Evolutionary conservation across 2,888 invertebrate species (phyloP), one percentile per base, ranked within the genome.

Genomic region (Crepidodera aurea): DNA sequence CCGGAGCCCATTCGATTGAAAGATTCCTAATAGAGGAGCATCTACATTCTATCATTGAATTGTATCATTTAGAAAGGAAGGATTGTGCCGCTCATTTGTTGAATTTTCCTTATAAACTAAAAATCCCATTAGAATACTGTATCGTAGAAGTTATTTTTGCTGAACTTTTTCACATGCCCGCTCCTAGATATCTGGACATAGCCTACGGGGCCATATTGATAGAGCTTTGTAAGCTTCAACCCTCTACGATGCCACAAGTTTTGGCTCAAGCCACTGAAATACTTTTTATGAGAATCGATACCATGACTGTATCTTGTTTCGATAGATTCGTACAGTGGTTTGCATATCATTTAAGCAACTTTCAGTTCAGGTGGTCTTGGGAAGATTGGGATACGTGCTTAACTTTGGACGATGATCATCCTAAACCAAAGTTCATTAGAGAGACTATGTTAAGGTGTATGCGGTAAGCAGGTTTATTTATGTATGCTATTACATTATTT

Each of bases 351-450:
- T 85, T 99, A 81, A 98, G 98, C 80, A 99, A 99, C 83, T 99
- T 99, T 81, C 98, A 99, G 81, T 99, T 96, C 80, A 90, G 96
- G 55, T 99, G 98, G 98, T 95, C 95, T 1, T 99, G 99, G 99
- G 94, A 95, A 70, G 96, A 96, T 77, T 96, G 96, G 96, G 92
- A 92, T 76, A 89, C 90, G 10, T 93, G 93, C 74, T 83, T 94
- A n/a, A 87, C 90, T 67, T 82, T 94, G 18, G 94, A 95, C 77
- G 79, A 86, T 0, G 94, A 96, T 75, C 93, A 95, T 81, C 98
- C 98, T 0, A 92, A 96, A 72, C 94, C 96, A 1, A 92, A 96
- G 77, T 99, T 99, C 80, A 92, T 98, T 57, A 86, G 90, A 68
- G 98, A 99, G 81, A 94, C 94, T 13, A 87, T 99, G 60, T 87